Evolutionary conservation across 2,888 invertebrate species (phyloP).

Genomic region (Agriopis aurantiaria): DNA sequence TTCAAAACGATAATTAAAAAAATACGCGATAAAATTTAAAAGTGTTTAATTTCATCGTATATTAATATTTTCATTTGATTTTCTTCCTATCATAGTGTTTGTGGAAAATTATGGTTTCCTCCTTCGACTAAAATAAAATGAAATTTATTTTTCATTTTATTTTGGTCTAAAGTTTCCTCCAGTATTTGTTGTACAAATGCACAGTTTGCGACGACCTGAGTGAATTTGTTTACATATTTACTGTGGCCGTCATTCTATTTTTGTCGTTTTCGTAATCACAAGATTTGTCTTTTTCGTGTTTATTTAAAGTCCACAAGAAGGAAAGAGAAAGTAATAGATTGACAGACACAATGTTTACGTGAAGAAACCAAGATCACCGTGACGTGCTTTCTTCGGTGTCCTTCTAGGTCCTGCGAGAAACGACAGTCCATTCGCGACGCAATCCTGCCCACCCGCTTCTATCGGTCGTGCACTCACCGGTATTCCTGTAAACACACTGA

Average conservation of each 20-base stretch:
- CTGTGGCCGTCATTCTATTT: slow-evolving; percentile 5
- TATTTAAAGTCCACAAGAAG: neutral
- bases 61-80: too few species aligned
- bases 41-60: too few species aligned
- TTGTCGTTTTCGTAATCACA: neutral
- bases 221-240: neutral
- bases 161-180: too few species aligned
- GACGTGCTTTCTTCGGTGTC: too few species aligned
- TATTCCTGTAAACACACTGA: slow-evolving; percentile 36
- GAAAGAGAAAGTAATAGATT: neutral
- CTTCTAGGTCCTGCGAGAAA: neutral
- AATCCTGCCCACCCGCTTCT: slow-evolving; percentile 52
- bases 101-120: neutral
- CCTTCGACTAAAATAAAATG: too few species aligned
- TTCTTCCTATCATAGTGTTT: neutral
- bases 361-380: neutral
- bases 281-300: neutral
- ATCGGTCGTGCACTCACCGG: slow-evolving; percentile 38
- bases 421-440: slow-evolving; percentile 46
- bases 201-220: neutral
- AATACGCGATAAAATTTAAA: too few species aligned
- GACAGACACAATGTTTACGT: neutral
- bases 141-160: too few species aligned
- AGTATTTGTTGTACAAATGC: neutral
- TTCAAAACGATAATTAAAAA: too few species aligned